Evolutionary conservation across 2,888 invertebrate species (phyloP).

Genomic region (Drosophila helvetica): DNA sequence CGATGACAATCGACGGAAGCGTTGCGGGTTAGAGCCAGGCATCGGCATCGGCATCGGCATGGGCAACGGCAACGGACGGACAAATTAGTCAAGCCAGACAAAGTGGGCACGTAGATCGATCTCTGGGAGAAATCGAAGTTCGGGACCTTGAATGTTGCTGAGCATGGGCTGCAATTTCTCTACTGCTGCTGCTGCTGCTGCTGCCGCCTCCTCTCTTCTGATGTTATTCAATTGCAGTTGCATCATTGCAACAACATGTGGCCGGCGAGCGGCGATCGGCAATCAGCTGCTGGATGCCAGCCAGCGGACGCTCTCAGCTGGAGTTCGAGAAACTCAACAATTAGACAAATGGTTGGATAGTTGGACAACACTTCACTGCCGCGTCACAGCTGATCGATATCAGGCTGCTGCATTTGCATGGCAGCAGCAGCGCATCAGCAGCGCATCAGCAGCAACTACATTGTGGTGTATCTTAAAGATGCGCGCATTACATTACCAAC

Average conservation of each 20-base stretch:
- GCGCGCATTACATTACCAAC: slow-evolving; percentile 73
- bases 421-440: slow-evolving; percentile 44
- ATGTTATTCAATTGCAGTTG: slow-evolving; percentile 76
- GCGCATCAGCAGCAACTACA: slow-evolving; percentile 27
- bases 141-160: slow-evolving; percentile 72
- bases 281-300: slow-evolving; percentile 34
- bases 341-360: slow-evolving; percentile 61
- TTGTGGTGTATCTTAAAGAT: slow-evolving; percentile 63
- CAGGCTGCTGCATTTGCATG: slow-evolving; percentile 59
- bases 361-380: slow-evolving; percentile 44
- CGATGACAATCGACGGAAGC: slow-evolving; percentile 77
- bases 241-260: slow-evolving; percentile 70
- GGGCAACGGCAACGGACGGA: slow-evolving; percentile 25
- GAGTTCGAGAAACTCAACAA: slow-evolving; percentile 81
- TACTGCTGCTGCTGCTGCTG: slow-evolving; percentile 26
- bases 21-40: slow-evolving; percentile 66
- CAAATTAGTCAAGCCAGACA: slow-evolving; percentile 69
- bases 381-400: slow-evolving; percentile 73
- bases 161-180: slow-evolving; percentile 63
- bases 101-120: slow-evolving; percentile 71
- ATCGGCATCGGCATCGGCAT: neutral
- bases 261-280: slow-evolving; percentile 48
- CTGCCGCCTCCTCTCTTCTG: slow-evolving; percentile 25
- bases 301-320: slow-evolving; percentile 49
- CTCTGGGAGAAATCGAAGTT: slow-evolving; percentile 71